A percentile compares a stretch with the other conserved stretches of the same genome.
These are phyloP conservation scores for Latrodectus geometricus DNA, from an alignment of 1,140 invertebrate species.

Conservation along the genomic window DNA sequence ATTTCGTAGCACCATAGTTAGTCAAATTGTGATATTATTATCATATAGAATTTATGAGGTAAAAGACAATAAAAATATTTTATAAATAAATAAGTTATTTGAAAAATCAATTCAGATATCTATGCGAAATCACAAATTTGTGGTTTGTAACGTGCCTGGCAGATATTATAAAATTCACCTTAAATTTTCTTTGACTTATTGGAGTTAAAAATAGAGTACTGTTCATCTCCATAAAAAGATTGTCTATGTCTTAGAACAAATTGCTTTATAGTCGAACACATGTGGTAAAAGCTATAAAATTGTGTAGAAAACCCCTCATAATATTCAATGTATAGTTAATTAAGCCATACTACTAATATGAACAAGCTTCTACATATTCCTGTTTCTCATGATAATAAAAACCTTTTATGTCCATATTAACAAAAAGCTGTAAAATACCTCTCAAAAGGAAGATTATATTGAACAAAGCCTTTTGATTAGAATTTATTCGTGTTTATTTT, in stretches of 20 bases:
- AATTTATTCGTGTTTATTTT: background rate
- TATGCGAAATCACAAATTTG: too few relatives aligned
- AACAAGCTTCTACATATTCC: background rate
- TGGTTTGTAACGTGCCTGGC: too few relatives aligned
- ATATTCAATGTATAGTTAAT: background rate
- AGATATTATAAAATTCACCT: too few relatives aligned
- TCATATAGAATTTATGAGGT: too few relatives aligned
- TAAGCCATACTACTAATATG: background rate
- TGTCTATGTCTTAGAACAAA: background rate
- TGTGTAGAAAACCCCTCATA: background rate
- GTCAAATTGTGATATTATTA: too few relatives aligned
- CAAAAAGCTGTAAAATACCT: conserved; percentile 4
- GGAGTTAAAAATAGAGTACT: background rate
- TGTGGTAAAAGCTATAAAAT: background rate
- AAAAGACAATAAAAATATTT: too few relatives aligned
- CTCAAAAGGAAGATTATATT: background rate
- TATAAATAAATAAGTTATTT: too few relatives aligned
- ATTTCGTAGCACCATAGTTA: too few relatives aligned
- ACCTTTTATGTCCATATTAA: conserved; percentile 12
- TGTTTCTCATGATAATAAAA: background rate
- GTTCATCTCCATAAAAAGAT: background rate
- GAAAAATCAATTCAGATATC: too few relatives aligned
- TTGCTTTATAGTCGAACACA: background rate
- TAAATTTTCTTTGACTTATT: too few relatives aligned
- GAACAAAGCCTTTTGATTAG: conserved; percentile 12